These are phyloP conservation scores for Dryobates pubescens DNA, from an alignment of 2,797 vertebrate species.

Conservation along the genomic window DNA sequence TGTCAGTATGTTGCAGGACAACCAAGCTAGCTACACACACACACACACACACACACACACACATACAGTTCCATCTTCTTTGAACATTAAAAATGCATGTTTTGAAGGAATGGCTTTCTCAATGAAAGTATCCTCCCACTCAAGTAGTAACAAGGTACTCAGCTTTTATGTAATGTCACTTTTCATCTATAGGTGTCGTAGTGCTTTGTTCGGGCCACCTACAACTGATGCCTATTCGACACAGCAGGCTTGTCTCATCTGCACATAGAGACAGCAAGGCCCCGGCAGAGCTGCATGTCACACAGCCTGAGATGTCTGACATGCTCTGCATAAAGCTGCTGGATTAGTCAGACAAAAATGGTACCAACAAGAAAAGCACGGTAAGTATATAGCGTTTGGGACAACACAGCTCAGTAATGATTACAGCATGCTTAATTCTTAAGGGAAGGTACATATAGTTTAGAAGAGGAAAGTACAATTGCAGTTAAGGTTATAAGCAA, in stretches of 20 bases:
- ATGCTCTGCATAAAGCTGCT: neutral
- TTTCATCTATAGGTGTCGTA: neutral
- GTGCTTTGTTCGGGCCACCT: neutral
- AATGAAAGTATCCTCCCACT: constrained; percentile 11
- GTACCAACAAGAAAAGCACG: neutral
- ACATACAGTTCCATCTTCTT: neutral
- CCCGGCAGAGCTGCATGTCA: neutral
- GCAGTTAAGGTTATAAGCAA: neutral
- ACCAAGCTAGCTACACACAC: neutral
- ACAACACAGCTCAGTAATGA: neutral
- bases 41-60: neutral
- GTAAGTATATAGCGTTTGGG: neutral
- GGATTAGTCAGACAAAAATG: neutral
- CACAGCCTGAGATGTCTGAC: neutral
- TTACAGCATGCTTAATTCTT: neutral
- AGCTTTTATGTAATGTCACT: neutral
- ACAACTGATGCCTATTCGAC: neutral
- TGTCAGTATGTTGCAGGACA: constrained; percentile 22
- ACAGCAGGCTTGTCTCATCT: neutral
- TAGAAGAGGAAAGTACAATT: neutral
- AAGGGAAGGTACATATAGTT: neutral
- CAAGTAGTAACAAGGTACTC: neutral
- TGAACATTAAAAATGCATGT: neutral
- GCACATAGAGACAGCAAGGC: neutral
- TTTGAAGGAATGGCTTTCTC: neutral